Base-by-base conservation (phyloP, 1,140 invertebrate species). In the Acromyrmex charruanus region DNA sequence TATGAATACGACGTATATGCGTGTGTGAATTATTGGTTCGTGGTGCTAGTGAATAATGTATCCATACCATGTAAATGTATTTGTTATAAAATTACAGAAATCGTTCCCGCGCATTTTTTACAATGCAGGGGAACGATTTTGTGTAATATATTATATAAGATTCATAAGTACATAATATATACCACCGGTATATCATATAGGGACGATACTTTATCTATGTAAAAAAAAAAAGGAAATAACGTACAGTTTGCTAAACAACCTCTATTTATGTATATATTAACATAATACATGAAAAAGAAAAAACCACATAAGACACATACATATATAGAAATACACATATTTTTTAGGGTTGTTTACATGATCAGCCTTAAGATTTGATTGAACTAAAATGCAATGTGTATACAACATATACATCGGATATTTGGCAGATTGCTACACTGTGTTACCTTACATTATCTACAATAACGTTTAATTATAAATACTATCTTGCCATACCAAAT, bases 331-430 rank as follows among this genome's bases (percentile, higher is more conserved):
- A 94, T 94, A 94, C 92, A 95, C 93, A 95, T 95, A 95, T 95
- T 95, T 95, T 95, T 95, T 95, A 95, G 95, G 94, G 94, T 95
- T 94, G 94, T 95, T 95, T 95, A 95, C 94, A 95, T 94, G 93
- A 94, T 94, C 94, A 95, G 95, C 94, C 94, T 95, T 95, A 95
- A 93, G 91, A 93, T 92, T 94, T 90, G 91, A 93, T 94, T 94
- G 87, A 93, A 93, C 88, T 93, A 92, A 89, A 88, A 90, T 92
- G 87, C 88, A 90, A 90, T 90, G 89, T 92, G 69, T 88, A 91
- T 92, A 88, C 81, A 90, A 91, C 81, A 92, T 79, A 88, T 91
- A 89, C 85, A 88, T 90, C 91, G 63, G 88, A 93, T 92, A 92
- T 93, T 90, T 89, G 91, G 88, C 92, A 92, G 88, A 92, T 94